phyloP scores from a whole-genome alignment of 2,888 invertebrate genomes.

The Zygogramma bicolorata region DNA sequence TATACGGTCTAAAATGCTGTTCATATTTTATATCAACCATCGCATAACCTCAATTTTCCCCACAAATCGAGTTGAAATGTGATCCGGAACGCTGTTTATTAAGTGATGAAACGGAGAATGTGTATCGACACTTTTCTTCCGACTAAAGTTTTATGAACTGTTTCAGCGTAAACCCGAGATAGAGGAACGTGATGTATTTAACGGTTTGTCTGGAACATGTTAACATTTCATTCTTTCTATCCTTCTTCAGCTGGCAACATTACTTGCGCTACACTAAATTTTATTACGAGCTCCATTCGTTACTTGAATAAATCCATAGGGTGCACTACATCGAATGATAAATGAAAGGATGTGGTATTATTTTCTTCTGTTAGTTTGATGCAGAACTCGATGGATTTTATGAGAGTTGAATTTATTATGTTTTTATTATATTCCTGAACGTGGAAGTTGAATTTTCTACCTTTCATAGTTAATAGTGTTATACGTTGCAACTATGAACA shows the following conservation, averaged over 20 bases:
- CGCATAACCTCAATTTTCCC: conserved; percentile 14
- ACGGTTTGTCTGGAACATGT: conserved; percentile 14
- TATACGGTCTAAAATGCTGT: background rate
- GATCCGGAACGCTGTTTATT: conserved; percentile 11
- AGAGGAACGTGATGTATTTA: conserved; percentile 21
- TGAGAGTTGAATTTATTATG: background rate
- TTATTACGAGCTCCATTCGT: conserved; percentile 6
- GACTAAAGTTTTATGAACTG: conserved; percentile 14
- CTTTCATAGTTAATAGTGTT: no score
- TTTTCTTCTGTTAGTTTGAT: background rate
- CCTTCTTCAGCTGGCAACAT: conserved; percentile 6
- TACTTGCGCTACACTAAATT: conserved; percentile 9
- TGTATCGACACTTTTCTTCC: conserved; percentile 12
- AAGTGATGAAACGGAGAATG: conserved; percentile 8
- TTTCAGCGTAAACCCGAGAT: conserved; percentile 17
- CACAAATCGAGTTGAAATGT: conserved; percentile 22
- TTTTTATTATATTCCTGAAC: background rate
- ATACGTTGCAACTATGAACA: no score
- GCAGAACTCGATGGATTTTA: background rate
- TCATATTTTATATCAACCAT: conserved; percentile 14
- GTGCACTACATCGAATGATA: conserved; percentile 1
- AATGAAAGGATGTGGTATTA: conserved; percentile 4
- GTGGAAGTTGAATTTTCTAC: background rate
- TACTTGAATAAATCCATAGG: conserved; percentile 2
- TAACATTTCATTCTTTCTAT: conserved; percentile 23